Percentiles rank a stretch among this genome's conserved stretches.
Conservation (phyloP, 2,888 invertebrate genomes). For the Platypus cylindrus region DNA sequence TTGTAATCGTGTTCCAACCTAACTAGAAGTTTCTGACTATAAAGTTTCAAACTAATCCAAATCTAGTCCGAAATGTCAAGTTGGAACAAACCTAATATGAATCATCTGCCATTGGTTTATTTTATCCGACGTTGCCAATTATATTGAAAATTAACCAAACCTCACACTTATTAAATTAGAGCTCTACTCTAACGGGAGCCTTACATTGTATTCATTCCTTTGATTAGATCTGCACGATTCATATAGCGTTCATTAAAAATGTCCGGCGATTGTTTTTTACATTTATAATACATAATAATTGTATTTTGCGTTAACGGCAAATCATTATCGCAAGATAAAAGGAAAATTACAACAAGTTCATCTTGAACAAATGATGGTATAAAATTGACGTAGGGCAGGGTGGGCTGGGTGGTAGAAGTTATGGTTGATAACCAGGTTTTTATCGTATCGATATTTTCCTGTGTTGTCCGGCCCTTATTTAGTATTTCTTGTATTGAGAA, state of each 20-base stretch:
- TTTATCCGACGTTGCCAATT: no score
- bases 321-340: conserved; percentile 51
- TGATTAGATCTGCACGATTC: conserved; percentile 29
- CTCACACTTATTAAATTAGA: no score
- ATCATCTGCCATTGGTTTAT: no score
- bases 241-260: conserved; percentile 47
- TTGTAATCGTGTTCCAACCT: no score
- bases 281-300: conserved; percentile 48
- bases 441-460: conserved; percentile 21
- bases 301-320: conserved; percentile 47
- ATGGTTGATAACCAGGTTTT: conserved; percentile 19
- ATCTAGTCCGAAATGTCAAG: neutral
- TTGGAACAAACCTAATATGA: no score
- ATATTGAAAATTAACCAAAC: no score
- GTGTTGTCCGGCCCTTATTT: conserved; percentile 20
- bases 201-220: conserved; percentile 42
- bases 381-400: no score
- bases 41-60: neutral
- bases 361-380: no score
- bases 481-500: conserved; percentile 25
- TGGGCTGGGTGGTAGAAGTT: conserved; percentile 29
- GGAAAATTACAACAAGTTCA: conserved; percentile 50
- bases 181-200: no score
- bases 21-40: neutral
- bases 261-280: conserved; percentile 47